Conservation (phyloP, 2,888 invertebrate species). For the Pseudococcus viburni region DNA sequence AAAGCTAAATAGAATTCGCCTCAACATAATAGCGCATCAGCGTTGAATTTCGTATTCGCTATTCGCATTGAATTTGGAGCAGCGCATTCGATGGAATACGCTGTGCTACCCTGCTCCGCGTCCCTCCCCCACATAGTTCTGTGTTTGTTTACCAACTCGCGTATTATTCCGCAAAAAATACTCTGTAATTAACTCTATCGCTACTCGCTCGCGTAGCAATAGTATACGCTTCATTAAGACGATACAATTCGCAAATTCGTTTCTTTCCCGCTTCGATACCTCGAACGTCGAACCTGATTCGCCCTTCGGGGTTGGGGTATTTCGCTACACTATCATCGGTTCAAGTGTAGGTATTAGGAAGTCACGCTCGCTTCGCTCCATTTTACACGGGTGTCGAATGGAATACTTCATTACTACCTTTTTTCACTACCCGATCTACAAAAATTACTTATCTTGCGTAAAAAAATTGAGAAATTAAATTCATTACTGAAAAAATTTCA, state of each 20-base stretch:
- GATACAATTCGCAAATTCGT: background rate
- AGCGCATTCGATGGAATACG: background rate
- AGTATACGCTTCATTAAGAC: background rate
- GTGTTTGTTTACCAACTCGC: constrained; percentile 21
- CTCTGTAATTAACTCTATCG: constrained; percentile 19
- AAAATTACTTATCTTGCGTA: no score
- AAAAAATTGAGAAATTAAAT: no score
- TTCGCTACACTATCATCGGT: background rate
- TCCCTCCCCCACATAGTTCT: background rate
- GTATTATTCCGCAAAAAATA: constrained; percentile 4
- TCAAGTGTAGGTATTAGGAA: background rate
- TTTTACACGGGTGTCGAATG: no score
- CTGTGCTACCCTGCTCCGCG: no score
- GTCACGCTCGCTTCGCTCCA: background rate
- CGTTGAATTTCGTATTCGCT: constrained; percentile 24
- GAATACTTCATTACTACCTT: no score
- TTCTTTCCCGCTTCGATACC: background rate
- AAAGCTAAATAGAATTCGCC: constrained; percentile 32
- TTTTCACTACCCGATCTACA: no score
- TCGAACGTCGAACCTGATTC: background rate
- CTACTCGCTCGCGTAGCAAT: background rate
- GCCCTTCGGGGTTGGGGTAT: background rate
- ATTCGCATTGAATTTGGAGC: background rate
- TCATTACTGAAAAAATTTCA: no score
- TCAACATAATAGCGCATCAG: background rate